phyloP scores from a whole-genome alignment of 2,797 vertebrate genomes.

The Hemibagrus guttatus region DNA sequence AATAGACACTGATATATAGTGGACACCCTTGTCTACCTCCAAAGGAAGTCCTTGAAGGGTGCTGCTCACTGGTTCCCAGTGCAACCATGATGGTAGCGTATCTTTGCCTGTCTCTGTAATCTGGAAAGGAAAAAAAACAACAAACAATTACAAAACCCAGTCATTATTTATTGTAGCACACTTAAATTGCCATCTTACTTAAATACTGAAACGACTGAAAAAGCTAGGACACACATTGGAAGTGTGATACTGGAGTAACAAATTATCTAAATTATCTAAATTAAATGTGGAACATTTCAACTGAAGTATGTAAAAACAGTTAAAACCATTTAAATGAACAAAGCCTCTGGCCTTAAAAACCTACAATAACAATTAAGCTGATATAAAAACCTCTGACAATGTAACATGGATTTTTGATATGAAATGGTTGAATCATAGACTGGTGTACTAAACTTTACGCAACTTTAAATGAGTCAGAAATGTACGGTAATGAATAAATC shows the following conservation, averaged over 20 bases:
- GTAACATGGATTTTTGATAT: not conserved
- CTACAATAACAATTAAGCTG: constrained; percentile 21
- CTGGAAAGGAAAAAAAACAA: constrained; percentile 64
- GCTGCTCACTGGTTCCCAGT: constrained; percentile 81
- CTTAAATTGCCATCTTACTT: not conserved
- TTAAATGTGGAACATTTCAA: not conserved
- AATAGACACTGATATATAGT: constrained; percentile 86
- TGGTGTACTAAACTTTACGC: not conserved
- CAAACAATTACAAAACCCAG: not conserved
- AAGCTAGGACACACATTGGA: not conserved
- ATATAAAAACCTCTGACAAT: not conserved
- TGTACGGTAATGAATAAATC: constrained; percentile 58
- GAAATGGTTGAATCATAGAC: too few species aligned
- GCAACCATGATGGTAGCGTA: constrained; percentile 87
- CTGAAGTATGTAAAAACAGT: not conserved
- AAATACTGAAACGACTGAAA: not conserved
- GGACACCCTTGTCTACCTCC: constrained; percentile 90
- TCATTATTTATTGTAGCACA: not conserved
- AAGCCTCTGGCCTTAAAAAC: not conserved
- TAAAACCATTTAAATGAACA: not conserved
- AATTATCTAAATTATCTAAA: not conserved
- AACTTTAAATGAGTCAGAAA: constrained; percentile 49
- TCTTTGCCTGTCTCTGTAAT: constrained; percentile 87
- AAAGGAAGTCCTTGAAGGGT: constrained; percentile 89
- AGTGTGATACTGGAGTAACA: not conserved